Evolutionary conservation across 2,797 vertebrate genomes (phyloP).

Genomic region (Sebastes taczanowskii): DNA sequence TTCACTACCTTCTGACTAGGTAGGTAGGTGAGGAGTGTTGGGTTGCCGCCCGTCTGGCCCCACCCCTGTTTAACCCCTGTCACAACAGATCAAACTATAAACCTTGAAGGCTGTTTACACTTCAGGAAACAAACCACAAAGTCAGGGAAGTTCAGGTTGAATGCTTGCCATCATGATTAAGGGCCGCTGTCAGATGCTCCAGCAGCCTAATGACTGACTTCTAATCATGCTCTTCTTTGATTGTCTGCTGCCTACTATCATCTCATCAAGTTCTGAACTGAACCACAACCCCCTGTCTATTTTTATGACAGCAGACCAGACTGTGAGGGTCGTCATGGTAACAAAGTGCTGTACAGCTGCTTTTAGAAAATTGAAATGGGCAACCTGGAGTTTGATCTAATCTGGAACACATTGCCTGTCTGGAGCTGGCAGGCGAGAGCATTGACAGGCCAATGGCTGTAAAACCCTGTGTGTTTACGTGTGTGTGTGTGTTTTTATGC

Average conservation of each 20-base stretch:
- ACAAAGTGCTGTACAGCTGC: slow-evolving; percentile 64
- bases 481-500: not conserved
- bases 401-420: slow-evolving; percentile 53
- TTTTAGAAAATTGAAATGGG: slow-evolving; percentile 61
- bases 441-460: slow-evolving; percentile 30
- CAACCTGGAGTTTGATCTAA: slow-evolving; percentile 72
- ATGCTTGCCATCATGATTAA: slow-evolving; percentile 5
- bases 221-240: slow-evolving; percentile 30
- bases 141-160: not conserved
- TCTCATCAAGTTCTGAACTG: slow-evolving; percentile 43
- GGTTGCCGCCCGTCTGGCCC: not conserved
- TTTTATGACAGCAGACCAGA: slow-evolving; percentile 62
- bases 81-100: not conserved
- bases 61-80: not conserved
- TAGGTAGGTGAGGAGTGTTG: not conserved
- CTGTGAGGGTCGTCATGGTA: slow-evolving; percentile 74
- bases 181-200: not conserved
- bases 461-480: not conserved
- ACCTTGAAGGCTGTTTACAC: not conserved
- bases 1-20: not conserved
- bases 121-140: not conserved
- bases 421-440: slow-evolving; percentile 30
- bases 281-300: slow-evolving; percentile 58
- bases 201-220: not conserved
- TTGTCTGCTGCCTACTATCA: slow-evolving; percentile 33